Percentiles rank a stretch among this genome's conserved stretches.
These are phyloP conservation scores for Epiblema foenella DNA, from an alignment of 2,888 invertebrate species.

Conservation along the genomic window DNA sequence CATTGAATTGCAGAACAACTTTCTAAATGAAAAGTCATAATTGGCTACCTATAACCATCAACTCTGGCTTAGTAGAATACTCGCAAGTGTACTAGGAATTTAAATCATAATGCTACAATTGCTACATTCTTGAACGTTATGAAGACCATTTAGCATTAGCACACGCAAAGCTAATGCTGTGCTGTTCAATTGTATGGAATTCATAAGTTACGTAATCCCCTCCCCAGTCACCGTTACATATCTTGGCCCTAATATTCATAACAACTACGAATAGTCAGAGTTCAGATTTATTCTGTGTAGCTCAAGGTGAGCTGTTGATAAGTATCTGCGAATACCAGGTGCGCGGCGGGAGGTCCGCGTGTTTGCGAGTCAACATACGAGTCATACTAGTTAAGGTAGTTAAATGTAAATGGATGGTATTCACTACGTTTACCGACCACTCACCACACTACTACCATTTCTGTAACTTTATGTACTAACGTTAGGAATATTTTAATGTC, in stretches of 20 bases:
- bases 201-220: background rate
- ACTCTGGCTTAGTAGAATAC: background rate
- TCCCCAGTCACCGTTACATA: background rate
- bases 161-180: constrained; percentile 25
- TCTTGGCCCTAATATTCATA: background rate
- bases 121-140: too few relatives aligned
- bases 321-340: background rate
- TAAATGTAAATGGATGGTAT: background rate
- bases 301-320: background rate
- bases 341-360: background rate
- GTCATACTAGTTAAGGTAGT: background rate
- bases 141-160: background rate
- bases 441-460: background rate
- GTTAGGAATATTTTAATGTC: too few relatives aligned
- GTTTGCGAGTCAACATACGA: background rate
- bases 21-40: background rate
- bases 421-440: background rate
- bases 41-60: background rate
- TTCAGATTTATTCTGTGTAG: background rate
- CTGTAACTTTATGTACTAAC: too few relatives aligned
- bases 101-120: background rate
- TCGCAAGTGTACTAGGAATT: background rate
- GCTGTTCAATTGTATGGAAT: background rate
- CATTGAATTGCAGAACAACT: too few relatives aligned
- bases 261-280: background rate